These are phyloP conservation scores for Drosophila nannoptera DNA, from an alignment of 1,140 invertebrate species.

Conservation along the genomic window DNA sequence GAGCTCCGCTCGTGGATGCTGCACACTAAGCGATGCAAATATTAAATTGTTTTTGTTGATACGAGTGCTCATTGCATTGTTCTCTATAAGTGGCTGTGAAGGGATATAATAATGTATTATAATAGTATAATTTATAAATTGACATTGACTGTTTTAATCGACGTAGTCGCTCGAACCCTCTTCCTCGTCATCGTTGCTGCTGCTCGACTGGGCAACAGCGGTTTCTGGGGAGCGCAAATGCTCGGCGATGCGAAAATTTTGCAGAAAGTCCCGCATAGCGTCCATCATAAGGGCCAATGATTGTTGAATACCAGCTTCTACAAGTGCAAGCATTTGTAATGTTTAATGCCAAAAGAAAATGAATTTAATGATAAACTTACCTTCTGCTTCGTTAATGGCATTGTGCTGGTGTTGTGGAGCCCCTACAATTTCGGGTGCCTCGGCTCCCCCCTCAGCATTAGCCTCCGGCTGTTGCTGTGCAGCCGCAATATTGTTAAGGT, in stretches of 20 bases:
- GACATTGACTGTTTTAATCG: slow-evolving; percentile 55
- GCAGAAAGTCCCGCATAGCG: slow-evolving; percentile 86
- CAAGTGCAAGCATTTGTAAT: slow-evolving; percentile 12
- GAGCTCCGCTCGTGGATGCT: slow-evolving; percentile 3
- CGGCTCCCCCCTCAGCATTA: slow-evolving; percentile 50
- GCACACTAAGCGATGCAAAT: slow-evolving; percentile 22
- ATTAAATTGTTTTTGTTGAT: slow-evolving; percentile 16
- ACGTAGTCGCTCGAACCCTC: slow-evolving; percentile 79
- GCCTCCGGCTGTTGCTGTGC: slow-evolving; percentile 49
- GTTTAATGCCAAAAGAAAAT: background rate
- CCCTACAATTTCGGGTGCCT: slow-evolving; percentile 28
- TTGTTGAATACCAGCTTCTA: slow-evolving; percentile 81
- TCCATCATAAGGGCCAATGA: slow-evolving; percentile 84
- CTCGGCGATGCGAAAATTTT: slow-evolving; percentile 82
- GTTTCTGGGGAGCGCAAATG: slow-evolving; percentile 77
- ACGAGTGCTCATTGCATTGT: slow-evolving; percentile 11
- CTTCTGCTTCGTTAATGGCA: slow-evolving; percentile 43
- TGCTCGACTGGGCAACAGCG: slow-evolving; percentile 76
- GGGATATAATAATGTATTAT: slow-evolving; percentile 11
- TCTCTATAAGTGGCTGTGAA: slow-evolving; percentile 18
- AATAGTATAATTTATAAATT: slow-evolving; percentile 23
- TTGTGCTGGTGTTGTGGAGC: slow-evolving; percentile 16
- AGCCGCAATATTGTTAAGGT: slow-evolving; percentile 66
- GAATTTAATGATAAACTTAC: slow-evolving; percentile 26
- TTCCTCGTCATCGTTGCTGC: slow-evolving; percentile 79